Evolutionary conservation across 2,888 invertebrate genomes (phyloP).

Genomic region (Tupiocoris notatus): DNA sequence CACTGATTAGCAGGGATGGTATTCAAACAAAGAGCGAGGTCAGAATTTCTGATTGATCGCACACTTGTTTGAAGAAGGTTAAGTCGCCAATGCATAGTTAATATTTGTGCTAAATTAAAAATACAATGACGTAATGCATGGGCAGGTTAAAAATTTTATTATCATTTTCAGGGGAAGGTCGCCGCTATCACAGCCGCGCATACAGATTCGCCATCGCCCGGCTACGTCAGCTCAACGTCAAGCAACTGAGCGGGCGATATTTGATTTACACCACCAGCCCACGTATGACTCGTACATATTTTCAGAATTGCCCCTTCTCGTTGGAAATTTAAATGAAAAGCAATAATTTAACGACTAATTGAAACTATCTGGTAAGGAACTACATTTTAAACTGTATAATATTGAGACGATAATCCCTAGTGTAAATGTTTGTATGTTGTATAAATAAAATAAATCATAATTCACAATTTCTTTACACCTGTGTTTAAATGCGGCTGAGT

Average conservation of each 20-base stretch:
- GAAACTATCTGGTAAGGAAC: neutral
- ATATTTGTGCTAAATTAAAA: no score
- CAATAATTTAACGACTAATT: constrained; percentile 31
- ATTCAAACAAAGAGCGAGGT: no score
- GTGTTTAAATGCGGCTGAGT: no score
- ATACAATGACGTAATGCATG: no score
- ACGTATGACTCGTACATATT: constrained; percentile 6
- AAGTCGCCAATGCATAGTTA: no score
- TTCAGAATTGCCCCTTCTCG: constrained; percentile 12
- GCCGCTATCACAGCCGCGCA: constrained; percentile 26
- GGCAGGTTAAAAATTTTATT: neutral
- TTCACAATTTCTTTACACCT: neutral
- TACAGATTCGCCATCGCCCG: constrained; percentile 44
- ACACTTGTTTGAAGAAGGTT: no score
- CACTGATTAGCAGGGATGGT: no score
- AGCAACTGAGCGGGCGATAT: constrained; percentile 39
- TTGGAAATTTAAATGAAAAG: constrained; percentile 8
- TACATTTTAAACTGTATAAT: constrained; percentile 17
- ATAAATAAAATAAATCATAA: constrained; percentile 29
- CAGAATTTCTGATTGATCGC: no score
- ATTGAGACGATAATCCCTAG: constrained; percentile 22
- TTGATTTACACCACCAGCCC: neutral
- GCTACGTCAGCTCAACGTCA: constrained; percentile 45
- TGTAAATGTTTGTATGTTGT: constrained; percentile 36
- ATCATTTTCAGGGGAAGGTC: constrained; percentile 38